Conservation (phyloP, 2,797 vertebrate species). For the Mus caroli region DNA sequence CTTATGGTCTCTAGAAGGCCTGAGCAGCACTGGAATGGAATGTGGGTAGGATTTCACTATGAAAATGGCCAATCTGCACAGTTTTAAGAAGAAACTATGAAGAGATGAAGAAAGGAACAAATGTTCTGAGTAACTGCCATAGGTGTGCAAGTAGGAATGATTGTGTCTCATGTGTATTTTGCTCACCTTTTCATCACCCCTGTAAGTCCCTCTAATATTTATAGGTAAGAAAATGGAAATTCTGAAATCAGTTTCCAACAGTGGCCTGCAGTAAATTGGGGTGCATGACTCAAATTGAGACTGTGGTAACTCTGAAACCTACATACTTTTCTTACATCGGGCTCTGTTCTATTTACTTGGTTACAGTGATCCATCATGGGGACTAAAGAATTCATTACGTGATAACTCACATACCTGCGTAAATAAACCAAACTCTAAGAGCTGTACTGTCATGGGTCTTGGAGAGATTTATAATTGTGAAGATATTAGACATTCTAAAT, state of each 20-base stretch:
- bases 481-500: not conserved
- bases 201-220: not conserved
- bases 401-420: not conserved
- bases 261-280: too few relatives aligned
- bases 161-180: too few relatives aligned
- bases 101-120: not conserved
- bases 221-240: not conserved
- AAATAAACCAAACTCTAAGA: not conserved
- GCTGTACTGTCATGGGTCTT: not conserved
- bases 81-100: not conserved
- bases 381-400: not conserved
- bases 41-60: not conserved
- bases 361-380: not conserved
- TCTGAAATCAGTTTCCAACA: not conserved
- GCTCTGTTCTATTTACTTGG: not conserved
- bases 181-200: not conserved
- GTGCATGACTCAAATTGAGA: fast-evolving
- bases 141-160: not conserved
- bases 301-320: not conserved
- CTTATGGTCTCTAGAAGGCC: not conserved
- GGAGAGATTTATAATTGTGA: not conserved
- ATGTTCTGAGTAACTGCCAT: not conserved
- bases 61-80: not conserved
- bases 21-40: not conserved
- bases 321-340: fast-evolving